Percentiles rank a stretch among this genome's conserved stretches.
Conservation (phyloP, 2,888 invertebrate genomes). For the Osmoderma eremita region DNA sequence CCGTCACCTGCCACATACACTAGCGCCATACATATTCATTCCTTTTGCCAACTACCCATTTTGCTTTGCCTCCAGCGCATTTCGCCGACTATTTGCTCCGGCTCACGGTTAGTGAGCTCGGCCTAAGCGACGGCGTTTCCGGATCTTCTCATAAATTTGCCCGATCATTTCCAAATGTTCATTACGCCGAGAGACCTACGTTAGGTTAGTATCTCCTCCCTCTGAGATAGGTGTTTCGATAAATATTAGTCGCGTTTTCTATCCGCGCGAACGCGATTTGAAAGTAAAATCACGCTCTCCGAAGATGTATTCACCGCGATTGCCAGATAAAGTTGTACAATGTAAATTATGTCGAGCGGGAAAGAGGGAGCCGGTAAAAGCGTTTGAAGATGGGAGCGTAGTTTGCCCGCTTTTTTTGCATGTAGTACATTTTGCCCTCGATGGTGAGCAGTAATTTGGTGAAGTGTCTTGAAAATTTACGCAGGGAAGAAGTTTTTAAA, state of each 20-base stretch:
- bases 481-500: too few species aligned
- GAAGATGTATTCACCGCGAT: slow-evolving; percentile 32
- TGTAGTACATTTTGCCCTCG: slow-evolving; percentile 1
- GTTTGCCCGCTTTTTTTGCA: background rate
- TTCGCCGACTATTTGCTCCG: slow-evolving; percentile 7
- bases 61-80: slow-evolving; percentile 16
- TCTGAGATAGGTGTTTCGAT: slow-evolving; percentile 28
- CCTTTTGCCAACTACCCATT: slow-evolving; percentile 26
- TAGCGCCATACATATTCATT: slow-evolving; percentile 40
- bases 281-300: slow-evolving; percentile 27
- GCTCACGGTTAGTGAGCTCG: background rate
- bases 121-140: slow-evolving; percentile 2
- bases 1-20: slow-evolving; percentile 22
- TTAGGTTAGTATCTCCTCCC: background rate
- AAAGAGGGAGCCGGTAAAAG: background rate
- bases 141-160: slow-evolving; percentile 35
- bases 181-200: slow-evolving; percentile 35
- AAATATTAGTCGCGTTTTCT: slow-evolving; percentile 37
- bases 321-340: slow-evolving; percentile 36
- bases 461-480: too few species aligned
- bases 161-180: slow-evolving; percentile 39
- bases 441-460: too few species aligned
- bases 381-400: background rate
- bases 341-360: slow-evolving; percentile 31
- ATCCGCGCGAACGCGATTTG: slow-evolving; percentile 23